A percentile compares a stretch with the other conserved stretches of the same genome.
phyloP scores from a whole-genome alignment of 2,797 vertebrate genomes.

The Syngnathus rostellatus region DNA sequence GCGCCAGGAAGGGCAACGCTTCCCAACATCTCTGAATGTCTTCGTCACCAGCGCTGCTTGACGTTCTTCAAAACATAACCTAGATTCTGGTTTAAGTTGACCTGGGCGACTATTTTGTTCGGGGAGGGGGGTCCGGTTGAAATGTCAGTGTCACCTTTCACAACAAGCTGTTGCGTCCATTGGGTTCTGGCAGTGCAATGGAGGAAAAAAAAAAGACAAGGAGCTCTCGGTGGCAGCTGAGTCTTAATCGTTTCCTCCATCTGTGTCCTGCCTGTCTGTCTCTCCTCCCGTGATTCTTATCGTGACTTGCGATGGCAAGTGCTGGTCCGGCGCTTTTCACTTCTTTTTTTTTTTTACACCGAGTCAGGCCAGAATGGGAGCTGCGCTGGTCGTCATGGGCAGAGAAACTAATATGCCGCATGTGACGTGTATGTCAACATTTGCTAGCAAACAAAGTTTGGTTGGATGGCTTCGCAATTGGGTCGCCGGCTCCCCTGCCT shows the following conservation, averaged over 20 bases:
- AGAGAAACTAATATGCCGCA: no score
- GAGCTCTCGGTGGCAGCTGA: conserved; percentile 15
- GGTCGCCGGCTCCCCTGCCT: neutral
- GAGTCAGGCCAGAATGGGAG: no score
- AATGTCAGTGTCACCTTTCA: conserved; percentile 69
- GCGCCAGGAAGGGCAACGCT: conserved; percentile 23
- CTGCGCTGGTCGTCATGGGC: no score
- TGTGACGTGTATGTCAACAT: neutral
- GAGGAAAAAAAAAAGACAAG: conserved; percentile 33
- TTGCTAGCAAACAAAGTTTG: neutral
- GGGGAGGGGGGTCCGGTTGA: conserved; percentile 9
- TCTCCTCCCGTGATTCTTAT: neutral
- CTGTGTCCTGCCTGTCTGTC: conserved; percentile 14
- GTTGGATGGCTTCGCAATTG: neutral
- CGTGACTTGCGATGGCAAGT: no score
- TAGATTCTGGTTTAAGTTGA: conserved; percentile 32
- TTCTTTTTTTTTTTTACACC: no score
- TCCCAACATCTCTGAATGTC: neutral
- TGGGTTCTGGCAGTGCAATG: conserved; percentile 33
- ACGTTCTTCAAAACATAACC: conserved; percentile 16
- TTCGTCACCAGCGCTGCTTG: neutral
- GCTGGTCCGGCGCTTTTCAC: no score
- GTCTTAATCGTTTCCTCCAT: conserved; percentile 13
- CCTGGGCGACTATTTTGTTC: conserved; percentile 8
- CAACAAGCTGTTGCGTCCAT: conserved; percentile 64